Conservation (phyloP, 2,113 vertebrate species). For the Alethe castanea region DNA sequence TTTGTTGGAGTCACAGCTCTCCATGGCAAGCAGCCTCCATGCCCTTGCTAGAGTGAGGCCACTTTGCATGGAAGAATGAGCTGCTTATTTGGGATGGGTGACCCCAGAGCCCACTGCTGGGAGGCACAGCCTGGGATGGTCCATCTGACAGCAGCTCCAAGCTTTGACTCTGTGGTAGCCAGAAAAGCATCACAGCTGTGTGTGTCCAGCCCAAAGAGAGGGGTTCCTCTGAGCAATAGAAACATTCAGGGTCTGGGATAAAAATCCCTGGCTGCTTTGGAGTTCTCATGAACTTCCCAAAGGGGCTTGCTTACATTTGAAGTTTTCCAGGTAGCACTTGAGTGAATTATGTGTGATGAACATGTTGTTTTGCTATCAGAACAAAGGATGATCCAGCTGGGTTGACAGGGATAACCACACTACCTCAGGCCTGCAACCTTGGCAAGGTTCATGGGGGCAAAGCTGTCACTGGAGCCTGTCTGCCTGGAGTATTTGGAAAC, state of each 20-base stretch:
- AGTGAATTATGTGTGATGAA: background rate
- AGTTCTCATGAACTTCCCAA: background rate
- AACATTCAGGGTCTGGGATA: background rate
- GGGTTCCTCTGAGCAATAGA: background rate
- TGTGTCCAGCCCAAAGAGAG: background rate
- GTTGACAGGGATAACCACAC: background rate
- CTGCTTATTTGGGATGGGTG: background rate
- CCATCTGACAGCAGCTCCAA: background rate
- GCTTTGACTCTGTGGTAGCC: background rate
- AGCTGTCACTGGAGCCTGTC: background rate
- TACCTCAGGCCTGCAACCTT: background rate
- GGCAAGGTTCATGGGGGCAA: background rate
- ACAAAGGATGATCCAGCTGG: background rate
- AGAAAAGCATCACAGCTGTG: background rate
- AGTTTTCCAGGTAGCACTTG: background rate
- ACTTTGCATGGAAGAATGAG: constrained; percentile 7
- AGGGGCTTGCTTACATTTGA: background rate
- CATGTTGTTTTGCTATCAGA: background rate
- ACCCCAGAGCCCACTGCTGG: background rate
- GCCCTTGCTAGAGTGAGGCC: background rate
- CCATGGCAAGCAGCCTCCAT: background rate
- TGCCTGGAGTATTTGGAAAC: background rate
- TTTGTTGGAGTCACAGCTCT: constrained; percentile 26
- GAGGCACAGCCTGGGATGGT: background rate
- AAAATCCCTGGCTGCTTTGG: background rate